Evolutionary conservation across 2,113 vertebrate species (phyloP), one percentile per base, ranked within the genome.

Genomic region (Arenaria interpres): DNA sequence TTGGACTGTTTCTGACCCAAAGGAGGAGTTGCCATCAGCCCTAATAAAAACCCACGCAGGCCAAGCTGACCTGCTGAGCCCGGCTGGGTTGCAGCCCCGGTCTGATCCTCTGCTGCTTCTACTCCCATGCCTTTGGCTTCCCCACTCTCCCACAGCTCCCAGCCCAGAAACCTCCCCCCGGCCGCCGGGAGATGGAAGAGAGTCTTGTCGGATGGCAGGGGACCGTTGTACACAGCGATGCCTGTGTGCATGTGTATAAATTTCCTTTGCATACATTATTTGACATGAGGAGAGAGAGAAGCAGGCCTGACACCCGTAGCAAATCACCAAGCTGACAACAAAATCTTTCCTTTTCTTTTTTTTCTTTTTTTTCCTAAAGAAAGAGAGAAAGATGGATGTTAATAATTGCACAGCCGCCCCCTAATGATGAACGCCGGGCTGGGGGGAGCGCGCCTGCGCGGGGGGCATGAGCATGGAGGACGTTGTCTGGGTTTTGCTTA

Each of bases 401-500:
- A 87, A 76, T 89, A 81, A 62, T 37, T 27, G 66, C 79, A 69
- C 12, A 28, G 64, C 53, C 8, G 0, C 14, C 81, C 43, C 51
- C 89, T 85, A 23, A 35, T n/a, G 81, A 75, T 10, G 51, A 68
- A 14, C 2, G 7, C 69, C 0, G 8, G 84, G 80, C 63, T 10
- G 68, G 25, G 81, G 77, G 45, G 53, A 24, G 57, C 1, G 0
- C 0, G 35, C 75, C 75, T 85, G 76, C 1, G 1, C 2, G 3
- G n/a, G 62, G 77, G 72, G 33, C 85, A 91, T 85, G 83, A 76
- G 91, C 28, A 28, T 24, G 27, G 78, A 69, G 77, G 93, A 88
- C 32, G 17, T 45, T 32, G 74, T 79, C 96, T 96, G 81, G 51
- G 88, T 76, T 96, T 95, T 94, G 93, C 95, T 95, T 89, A 97